phyloP scores from a whole-genome alignment of 2,797 vertebrate genomes.

The Gymnothorax javanicus region DNA sequence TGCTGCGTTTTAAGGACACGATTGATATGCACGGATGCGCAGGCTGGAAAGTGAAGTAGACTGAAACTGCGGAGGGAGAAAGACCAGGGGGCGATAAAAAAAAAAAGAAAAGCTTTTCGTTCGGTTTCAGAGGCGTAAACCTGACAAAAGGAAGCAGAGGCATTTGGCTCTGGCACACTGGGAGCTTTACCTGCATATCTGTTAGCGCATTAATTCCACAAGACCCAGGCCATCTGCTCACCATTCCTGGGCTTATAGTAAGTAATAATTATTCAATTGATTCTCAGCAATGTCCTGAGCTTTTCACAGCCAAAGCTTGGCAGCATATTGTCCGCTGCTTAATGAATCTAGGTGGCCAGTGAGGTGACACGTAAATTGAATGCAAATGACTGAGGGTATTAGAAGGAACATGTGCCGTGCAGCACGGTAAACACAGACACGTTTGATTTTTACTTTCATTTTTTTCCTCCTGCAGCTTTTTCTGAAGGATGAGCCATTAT shows the following conservation, averaged over 20 bases:
- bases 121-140: background rate
- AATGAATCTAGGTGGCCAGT: conserved; percentile 18
- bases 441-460: background rate
- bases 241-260: conserved; percentile 60
- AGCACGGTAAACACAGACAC: background rate
- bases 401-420: background rate
- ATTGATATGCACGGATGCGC: conserved; percentile 16
- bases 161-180: conserved; percentile 50
- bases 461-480: background rate
- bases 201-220: conserved; percentile 61
- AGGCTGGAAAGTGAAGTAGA: conserved; percentile 12
- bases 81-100: conserved; percentile 30
- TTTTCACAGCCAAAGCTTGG: conserved; percentile 43
- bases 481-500: background rate
- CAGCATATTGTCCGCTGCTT: conserved; percentile 33
- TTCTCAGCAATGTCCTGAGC: conserved; percentile 48
- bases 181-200: conserved; percentile 62
- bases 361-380: background rate
- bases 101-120: conserved; percentile 30
- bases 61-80: conserved; percentile 18
- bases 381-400: background rate
- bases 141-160: background rate
- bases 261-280: conserved; percentile 65
- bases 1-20: background rate
- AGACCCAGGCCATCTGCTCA: conserved; percentile 67